Conservation (phyloP, 2,888 invertebrate species). For the Diaphora mendica region DNA sequence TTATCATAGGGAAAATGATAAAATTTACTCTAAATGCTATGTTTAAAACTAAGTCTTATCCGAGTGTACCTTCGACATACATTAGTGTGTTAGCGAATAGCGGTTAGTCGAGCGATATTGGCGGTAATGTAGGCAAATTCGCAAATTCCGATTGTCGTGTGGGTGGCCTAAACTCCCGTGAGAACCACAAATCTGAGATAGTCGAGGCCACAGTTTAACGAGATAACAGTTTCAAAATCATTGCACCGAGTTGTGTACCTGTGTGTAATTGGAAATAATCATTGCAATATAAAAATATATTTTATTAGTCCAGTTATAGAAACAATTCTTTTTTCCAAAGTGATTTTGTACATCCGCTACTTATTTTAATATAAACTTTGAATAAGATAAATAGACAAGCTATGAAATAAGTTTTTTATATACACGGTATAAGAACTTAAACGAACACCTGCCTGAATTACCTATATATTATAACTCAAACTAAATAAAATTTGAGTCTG, state of each 20-base stretch:
- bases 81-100: constrained; percentile 35
- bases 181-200: constrained; percentile 57
- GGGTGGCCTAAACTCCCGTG: constrained; percentile 61
- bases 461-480: constrained; percentile 22
- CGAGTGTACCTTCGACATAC: constrained; percentile 35
- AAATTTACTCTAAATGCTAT: no score
- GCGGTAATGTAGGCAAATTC: constrained; percentile 62
- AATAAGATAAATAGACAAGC: background rate
- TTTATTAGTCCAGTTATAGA: constrained; percentile 17
- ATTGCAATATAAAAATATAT: constrained; percentile 18
- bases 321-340: constrained; percentile 12
- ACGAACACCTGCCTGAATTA: background rate
- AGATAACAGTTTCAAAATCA: constrained; percentile 63
- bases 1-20: no score
- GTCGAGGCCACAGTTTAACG: constrained; percentile 50
- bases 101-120: constrained; percentile 46
- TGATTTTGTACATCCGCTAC: constrained; percentile 11
- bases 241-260: constrained; percentile 46
- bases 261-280: constrained; percentile 46
- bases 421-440: background rate
- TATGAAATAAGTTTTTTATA: background rate
- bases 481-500: constrained; percentile 26
- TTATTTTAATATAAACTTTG: constrained; percentile 12
- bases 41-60: constrained; percentile 44
- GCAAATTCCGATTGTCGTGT: constrained; percentile 61